Evolutionary conservation across 2,113 vertebrate genomes (phyloP).

Genomic region (Chroicocephalus ridibundus): DNA sequence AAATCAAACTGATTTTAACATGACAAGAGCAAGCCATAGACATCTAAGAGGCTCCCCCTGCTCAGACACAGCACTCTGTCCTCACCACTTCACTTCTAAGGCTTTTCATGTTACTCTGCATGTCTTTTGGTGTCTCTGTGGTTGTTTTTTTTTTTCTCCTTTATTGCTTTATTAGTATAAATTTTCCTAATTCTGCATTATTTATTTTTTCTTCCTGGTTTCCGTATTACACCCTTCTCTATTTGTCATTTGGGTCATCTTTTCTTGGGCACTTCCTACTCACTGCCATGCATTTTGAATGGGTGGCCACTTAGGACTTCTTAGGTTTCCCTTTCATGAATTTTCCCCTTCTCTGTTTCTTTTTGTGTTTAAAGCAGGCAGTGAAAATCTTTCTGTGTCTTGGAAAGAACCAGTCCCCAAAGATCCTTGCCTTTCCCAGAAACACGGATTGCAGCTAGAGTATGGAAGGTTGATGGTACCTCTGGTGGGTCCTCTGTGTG

Average conservation of each 20-base stretch:
- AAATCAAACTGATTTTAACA: neutral
- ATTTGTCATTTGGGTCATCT: neutral
- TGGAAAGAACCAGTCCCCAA: neutral
- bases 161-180: neutral
- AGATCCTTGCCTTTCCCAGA: neutral
- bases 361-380: neutral
- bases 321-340: neutral
- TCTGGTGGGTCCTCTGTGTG: neutral
- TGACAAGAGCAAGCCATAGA: neutral
- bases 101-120: neutral
- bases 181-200: neutral
- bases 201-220: neutral
- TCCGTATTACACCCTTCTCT: neutral
- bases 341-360: neutral
- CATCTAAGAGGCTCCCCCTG: neutral
- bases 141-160: neutral
- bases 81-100: neutral
- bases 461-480: neutral
- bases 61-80: neutral
- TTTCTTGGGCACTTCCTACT: neutral
- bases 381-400: neutral
- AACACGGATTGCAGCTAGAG: neutral
- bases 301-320: neutral
- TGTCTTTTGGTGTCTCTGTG: neutral
- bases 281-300: neutral